Percentiles rank a stretch among this genome's conserved stretches.
These are phyloP conservation scores for Saccopteryx leptura DNA, from an alignment of 2,113 vertebrate species.

Conservation along the genomic window DNA sequence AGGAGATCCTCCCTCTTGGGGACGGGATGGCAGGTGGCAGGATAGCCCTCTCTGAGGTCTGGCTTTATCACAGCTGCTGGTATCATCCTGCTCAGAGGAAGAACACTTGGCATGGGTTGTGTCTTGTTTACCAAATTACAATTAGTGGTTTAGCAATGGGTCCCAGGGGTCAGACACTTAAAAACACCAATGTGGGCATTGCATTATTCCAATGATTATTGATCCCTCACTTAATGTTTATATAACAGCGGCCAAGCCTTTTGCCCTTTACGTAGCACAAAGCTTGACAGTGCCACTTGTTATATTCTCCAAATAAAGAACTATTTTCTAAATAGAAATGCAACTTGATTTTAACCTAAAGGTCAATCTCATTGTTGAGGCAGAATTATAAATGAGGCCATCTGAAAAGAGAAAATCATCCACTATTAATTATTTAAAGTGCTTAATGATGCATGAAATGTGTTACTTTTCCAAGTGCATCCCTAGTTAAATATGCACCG, in stretches of 20 bases:
- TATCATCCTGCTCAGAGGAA: not conserved
- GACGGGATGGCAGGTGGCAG: fast-evolving
- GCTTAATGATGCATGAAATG: conserved; percentile 77
- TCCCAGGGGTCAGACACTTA: not conserved
- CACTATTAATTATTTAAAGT: conserved; percentile 84
- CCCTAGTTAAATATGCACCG: conserved; percentile 65
- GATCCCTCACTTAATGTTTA: conserved; percentile 49
- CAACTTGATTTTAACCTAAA: conserved; percentile 75
- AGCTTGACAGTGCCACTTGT: not conserved
- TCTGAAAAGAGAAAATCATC: conserved; percentile 80
- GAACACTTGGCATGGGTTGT: fast-evolving
- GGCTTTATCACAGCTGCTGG: fast-evolving
- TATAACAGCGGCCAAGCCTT: not conserved
- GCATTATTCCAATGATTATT: not conserved
- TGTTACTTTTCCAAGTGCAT: conserved; percentile 70
- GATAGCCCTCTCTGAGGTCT: fast-evolving
- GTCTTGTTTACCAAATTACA: not conserved
- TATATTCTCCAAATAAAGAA: conserved; percentile 59
- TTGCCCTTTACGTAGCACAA: not conserved
- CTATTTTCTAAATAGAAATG: conserved; percentile 68
- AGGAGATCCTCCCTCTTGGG: fast-evolving
- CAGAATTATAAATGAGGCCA: conserved; percentile 75
- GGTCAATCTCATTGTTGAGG: conserved; percentile 68
- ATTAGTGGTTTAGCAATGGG: not conserved
- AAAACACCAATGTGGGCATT: not conserved